Conservation (phyloP, 2,888 invertebrate genomes). For the Pristionchus arcanus region DNA sequence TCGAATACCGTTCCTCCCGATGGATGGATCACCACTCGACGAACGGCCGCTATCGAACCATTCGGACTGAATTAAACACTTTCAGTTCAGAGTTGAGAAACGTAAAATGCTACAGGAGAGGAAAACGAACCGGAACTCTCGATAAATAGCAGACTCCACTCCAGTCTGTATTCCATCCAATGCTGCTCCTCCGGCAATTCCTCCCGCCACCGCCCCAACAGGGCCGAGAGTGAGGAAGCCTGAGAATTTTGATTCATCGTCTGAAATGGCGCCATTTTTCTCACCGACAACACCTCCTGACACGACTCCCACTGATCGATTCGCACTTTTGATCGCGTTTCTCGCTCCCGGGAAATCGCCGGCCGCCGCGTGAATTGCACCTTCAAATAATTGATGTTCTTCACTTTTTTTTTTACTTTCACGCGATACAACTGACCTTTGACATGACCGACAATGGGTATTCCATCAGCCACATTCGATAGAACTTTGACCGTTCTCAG, state of each 20-base stretch:
- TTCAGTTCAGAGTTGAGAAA: neutral
- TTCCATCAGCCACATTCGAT: constrained; percentile 51
- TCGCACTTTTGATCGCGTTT: constrained; percentile 53
- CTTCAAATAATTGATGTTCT: neutral
- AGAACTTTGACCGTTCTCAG: constrained; percentile 18
- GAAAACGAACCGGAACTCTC: constrained; percentile 29
- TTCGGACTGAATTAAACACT: constrained; percentile 6
- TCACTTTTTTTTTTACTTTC: neutral
- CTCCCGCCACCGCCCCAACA: constrained; percentile 53
- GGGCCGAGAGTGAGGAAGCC: constrained; percentile 53
- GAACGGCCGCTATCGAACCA: constrained; percentile 48
- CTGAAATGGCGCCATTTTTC: neutral
- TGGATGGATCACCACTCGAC: constrained; percentile 21
- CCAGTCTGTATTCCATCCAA: constrained; percentile 55
- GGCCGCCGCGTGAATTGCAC: constrained; percentile 48
- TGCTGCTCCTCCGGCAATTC: constrained; percentile 54
- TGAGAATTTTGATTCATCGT: neutral
- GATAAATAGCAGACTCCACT: constrained; percentile 23
- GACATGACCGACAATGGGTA: constrained; percentile 53
- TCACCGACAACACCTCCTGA: constrained; percentile 55
- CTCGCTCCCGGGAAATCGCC: constrained; percentile 36
- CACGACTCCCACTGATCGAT: constrained; percentile 51
- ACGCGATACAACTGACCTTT: neutral
- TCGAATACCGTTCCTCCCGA: constrained; percentile 49
- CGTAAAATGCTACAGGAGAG: no score